Base-by-base conservation (phyloP, 2,888 invertebrate genomes). In the Chloroclystis v-ata region DNA sequence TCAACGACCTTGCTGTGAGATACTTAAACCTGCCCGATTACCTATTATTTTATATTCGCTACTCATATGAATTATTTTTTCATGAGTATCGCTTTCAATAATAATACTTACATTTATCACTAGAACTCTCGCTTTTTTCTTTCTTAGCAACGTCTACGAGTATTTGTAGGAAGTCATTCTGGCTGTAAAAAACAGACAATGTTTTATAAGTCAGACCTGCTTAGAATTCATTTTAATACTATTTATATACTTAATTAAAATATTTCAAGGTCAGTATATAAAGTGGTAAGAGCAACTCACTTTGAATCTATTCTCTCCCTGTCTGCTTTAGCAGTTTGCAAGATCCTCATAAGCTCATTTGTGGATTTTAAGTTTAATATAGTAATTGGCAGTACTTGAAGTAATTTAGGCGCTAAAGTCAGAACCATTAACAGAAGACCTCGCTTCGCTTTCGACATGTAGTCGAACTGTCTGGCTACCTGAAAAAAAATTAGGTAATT, bases 161-260 rank as follows among this genome's bases (percentile, higher is more conserved):
- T 16, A 89, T 64, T 66, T 89, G 89, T 14, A 89, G 65, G 40
- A 89, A 89, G 54, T 89, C 89, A 49, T 69, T 81, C 50, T 80
- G 69, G 42, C 85, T 87, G 67, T 12, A 73, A 80, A 52, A n/a
- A n/a, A n/a, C n/a, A n/a, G n/a, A n/a, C n/a, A n/a, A n/a, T n/a
- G n/a, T n/a, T n/a, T n/a, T n/a, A n/a, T n/a, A n/a, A n/a, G n/a
- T n/a, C n/a, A n/a, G n/a, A n/a, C n/a, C n/a, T n/a, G n/a, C n/a
- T n/a, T n/a, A n/a, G n/a, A n/a, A n/a, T n/a, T n/a, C n/a, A n/a
- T n/a, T n/a, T n/a, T n/a, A n/a, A n/a, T n/a, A n/a, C n/a, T n/a
- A n/a, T n/a, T n/a, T n/a, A n/a, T n/a, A n/a, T n/a, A n/a, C n/a
- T n/a, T n/a, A n/a, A n/a, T n/a, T n/a, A n/a, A n/a, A n/a, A n/a